Evolutionary conservation across 2,888 invertebrate genomes (phyloP), one percentile per base, ranked within the genome.

Genomic region (Strigamia crassipes): DNA sequence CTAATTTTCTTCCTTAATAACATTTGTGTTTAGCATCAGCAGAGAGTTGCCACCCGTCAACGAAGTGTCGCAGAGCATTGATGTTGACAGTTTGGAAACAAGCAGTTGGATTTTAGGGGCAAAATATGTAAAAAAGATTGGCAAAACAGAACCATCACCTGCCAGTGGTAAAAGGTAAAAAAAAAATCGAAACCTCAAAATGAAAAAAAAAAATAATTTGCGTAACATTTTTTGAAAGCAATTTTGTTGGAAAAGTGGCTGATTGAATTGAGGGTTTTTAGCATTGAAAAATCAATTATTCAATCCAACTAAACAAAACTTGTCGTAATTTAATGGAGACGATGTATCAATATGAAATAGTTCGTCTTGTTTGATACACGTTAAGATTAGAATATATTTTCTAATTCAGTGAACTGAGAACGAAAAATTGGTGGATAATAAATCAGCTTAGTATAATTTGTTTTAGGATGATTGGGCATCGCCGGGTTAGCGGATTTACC

Each of bases 81-180:
- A 97, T 87, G 92, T 96, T 23, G 96, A 96, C 85, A 92, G 92
- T 5, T 88, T 98, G 78, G 97, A 98, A 87, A 92, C 93, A 0
- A 93, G 94, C 81, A 93, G 93, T 87, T 95, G 94, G 94, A 92
- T 94, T 87, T 94, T 94, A 90, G 94, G 94, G n/a, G 94, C 95
- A 2, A 97, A 96, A 88, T 93, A 96, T 81, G 93, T 94, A 34
- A 95, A 94, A 88, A 94, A 94, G 87, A 85, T 86, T 84, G 83
- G 85, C 80, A 86, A 86, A 83, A 84, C 86, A 81, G 85, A 88
- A 42, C 85, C 84, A 10, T 84, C 85, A 23, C 83, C 92, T 83
- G 92, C 81, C 41, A 73, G 66, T 13, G 77, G 34, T n/a, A 81
- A 81, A 73, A 31, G 73, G 81, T 81, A 73, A 73, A 38, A 23